phyloP scores from a whole-genome alignment of 1,140 invertebrate species.

The Drosophila tropicalis region DNA sequence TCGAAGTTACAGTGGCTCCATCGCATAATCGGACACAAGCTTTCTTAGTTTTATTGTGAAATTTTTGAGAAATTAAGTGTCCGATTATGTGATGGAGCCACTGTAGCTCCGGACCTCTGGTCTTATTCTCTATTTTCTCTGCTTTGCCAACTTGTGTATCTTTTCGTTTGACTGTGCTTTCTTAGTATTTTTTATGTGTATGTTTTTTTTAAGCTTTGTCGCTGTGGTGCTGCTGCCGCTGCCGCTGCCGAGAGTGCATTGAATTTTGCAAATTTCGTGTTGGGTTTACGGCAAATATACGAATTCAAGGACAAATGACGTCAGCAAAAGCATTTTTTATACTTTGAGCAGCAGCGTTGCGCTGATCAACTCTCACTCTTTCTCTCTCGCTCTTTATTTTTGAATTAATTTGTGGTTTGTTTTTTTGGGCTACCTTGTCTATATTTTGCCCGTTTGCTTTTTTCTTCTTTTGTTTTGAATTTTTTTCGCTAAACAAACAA shows the following conservation, averaged over 20 bases:
- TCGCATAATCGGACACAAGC: too few relatives aligned
- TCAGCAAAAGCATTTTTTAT: slow-evolving; percentile 74
- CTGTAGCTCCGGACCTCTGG: too few relatives aligned
- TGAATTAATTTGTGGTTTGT: slow-evolving; percentile 9
- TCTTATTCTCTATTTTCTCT: too few relatives aligned
- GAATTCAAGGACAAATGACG: slow-evolving; percentile 81
- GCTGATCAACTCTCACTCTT: slow-evolving; percentile 40
- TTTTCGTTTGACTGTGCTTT: slow-evolving; percentile 28
- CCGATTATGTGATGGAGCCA: too few relatives aligned
- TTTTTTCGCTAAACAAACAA: slow-evolving; percentile 35
- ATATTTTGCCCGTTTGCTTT: slow-evolving; percentile 46
- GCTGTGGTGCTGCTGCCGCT: slow-evolving; percentile 18
- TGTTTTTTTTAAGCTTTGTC: slow-evolving; percentile 29
- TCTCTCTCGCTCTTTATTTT: slow-evolving; percentile 1
- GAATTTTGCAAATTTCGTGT: slow-evolving; percentile 74
- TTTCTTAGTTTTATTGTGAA: too few relatives aligned
- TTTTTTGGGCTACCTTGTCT: slow-evolving; percentile 42
- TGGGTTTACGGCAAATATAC: slow-evolving; percentile 70
- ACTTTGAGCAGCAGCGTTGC: slow-evolving; percentile 31
- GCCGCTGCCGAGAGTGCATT: slow-evolving; percentile 59
- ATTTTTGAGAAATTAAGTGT: too few relatives aligned
- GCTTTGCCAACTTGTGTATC: slow-evolving; percentile 9
- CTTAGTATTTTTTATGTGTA: slow-evolving; percentile 18
- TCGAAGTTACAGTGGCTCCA: not conserved
- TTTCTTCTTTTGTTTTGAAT: slow-evolving; percentile 44